Evolutionary conservation across 1,140 invertebrate species (phyloP), one percentile per base, ranked within the genome.

Genomic region (Aphelinus certus): DNA sequence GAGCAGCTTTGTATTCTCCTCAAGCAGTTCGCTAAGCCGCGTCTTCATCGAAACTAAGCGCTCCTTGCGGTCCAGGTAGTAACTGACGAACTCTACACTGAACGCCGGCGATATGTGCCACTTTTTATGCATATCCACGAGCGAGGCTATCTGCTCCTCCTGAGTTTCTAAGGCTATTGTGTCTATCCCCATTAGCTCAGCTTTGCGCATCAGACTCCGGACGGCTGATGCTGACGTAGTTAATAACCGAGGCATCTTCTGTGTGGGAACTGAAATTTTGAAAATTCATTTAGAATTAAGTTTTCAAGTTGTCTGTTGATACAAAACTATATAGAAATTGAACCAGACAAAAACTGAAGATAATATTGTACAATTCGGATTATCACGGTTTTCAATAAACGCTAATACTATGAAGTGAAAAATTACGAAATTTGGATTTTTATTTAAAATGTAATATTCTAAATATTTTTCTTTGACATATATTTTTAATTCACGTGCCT

Each of bases 101-200:
- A 94, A 96, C 0, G 96, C 95, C 0, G 96, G 96, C 3, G 95
- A 92, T 66, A 98, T 94, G 83, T 98, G 95, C 94, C 96, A 97
- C 80, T 97, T 97, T 81, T 96, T 96, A 5, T 94, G 91, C 5
- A 97, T 92, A 81, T 97, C 95, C 1, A 93, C 92, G 2, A 96
- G 83, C 2, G 93, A 92, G 55, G 94, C 91, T 67, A 94, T 80
- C 83, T 96, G 93, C 10, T 93, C 91, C 82, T 96, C 94, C 81
- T 95, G 92, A 75, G 94, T 91, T 85, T 96, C 95, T 61, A 95
- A 83, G 1, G 92, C 91, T 61, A 91, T 89, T 3, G 92, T 93
- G 84, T 96, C 93, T 1, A 98, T 91, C 1, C 96, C 97, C 93
- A 97, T 96, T 7, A 97, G 88, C 84, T 95, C 94, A 0, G 96